Conservation (phyloP, 2,113 vertebrate genomes). For the Oncorhynchus keta region DNA sequence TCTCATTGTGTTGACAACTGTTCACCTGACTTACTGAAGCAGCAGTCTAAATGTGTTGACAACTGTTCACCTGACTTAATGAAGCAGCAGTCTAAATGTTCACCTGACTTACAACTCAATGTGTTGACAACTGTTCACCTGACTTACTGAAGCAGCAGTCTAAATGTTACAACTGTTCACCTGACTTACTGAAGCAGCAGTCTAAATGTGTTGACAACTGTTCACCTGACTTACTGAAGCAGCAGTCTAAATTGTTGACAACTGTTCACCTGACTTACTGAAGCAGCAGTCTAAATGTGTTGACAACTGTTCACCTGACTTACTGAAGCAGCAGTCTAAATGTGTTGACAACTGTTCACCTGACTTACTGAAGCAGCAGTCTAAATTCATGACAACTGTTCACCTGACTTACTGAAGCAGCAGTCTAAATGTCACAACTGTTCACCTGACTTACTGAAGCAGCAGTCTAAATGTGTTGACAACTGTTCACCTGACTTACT, state of each 20-base stretch:
- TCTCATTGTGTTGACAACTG: too few species aligned
- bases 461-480: too few species aligned
- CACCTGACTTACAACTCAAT: background rate
- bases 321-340: conserved; percentile 4
- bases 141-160: conserved; percentile 28
- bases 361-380: too few species aligned
- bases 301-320: conserved; percentile 49
- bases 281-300: background rate
- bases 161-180: conserved; percentile 39
- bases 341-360: too few species aligned
- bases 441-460: too few species aligned
- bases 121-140: conserved; percentile 40
- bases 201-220: conserved; percentile 6
- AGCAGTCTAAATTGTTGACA: background rate
- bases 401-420: too few species aligned
- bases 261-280: conserved; percentile 53
- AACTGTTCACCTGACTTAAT: conserved; percentile 53
- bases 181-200: conserved; percentile 34
- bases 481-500: too few species aligned
- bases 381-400: too few species aligned
- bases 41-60: too few species aligned
- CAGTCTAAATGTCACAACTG: too few species aligned
- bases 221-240: conserved; percentile 50
- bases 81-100: background rate
- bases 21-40: too few species aligned